Conservation (phyloP, 2,888 invertebrate genomes). For the Amphipyra tragopoginis region DNA sequence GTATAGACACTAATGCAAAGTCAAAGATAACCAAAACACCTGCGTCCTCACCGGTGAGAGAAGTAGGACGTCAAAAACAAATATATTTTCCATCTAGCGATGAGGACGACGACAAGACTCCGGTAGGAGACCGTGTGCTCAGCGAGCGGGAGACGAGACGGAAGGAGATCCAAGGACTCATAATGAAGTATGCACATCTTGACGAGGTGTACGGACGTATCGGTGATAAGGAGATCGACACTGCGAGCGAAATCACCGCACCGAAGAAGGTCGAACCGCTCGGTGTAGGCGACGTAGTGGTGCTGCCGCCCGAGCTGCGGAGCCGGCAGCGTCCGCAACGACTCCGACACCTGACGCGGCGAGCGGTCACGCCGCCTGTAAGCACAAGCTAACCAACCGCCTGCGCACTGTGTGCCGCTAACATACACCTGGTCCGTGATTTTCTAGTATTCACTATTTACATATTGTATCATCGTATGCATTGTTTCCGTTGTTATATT, state of each 20-base stretch:
- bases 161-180: constrained; percentile 95
- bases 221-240: constrained; percentile 76
- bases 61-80: constrained; percentile 82
- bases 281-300: constrained; percentile 82
- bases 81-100: constrained; percentile 87
- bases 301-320: constrained; percentile 85
- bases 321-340: constrained; percentile 81
- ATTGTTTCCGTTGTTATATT: constrained; percentile 41
- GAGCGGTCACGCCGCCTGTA: constrained; percentile 89
- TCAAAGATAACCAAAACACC: constrained; percentile 74
- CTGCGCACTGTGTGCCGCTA: constrained; percentile 87
- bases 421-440: constrained; percentile 85
- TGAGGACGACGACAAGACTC: constrained; percentile 89
- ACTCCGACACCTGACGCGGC: constrained; percentile 87
- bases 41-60: constrained; percentile 79
- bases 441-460: constrained; percentile 69
- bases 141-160: constrained; percentile 94
- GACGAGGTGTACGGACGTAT: constrained; percentile 92
- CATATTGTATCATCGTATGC: constrained; percentile 51
- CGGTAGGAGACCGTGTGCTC: constrained; percentile 89
- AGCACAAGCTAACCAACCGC: constrained; percentile 86
- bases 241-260: constrained; percentile 64
- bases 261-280: constrained; percentile 76
- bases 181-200: constrained; percentile 95
- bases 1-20: constrained; percentile 74